Base-by-base conservation (phyloP, 2,113 vertebrate genomes). In the Leuciscus idus region DNA sequence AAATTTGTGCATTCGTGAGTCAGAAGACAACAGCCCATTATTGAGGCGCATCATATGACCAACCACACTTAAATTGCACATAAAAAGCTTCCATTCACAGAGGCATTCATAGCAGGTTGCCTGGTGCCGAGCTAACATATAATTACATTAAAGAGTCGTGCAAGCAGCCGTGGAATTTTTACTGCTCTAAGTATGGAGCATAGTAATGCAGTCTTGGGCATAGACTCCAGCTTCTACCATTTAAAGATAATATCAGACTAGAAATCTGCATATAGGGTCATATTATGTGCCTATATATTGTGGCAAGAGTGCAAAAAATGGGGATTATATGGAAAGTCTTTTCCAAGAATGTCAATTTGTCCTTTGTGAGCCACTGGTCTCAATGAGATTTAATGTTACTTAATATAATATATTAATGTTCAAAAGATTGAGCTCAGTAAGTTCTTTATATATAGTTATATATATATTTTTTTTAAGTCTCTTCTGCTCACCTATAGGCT, bases 141-240 rank as follows among this genome's bases (percentile, higher is more conserved):
- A 86, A 79, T 70, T 28, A 84, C 70, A 72, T 73, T 85, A 75
- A 77, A 86, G 48, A 70, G 72, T 61, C 26, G 68, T 86, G 43
- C 57, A 68, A 68, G 78, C 78, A 79, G 83, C 85, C 77, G 33
- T 75, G 89, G 87, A 89, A 87, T 85, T 80, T 86, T 87, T 81
- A 88, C 52, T 39, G 83, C 62, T 84, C 46, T 46, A 62, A 75
- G 33, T 33, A 33, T 33, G 33, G 33, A 33, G 33, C 33, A 33
- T 33, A 33, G 33, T 33, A 33, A 33, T 33, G 33, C 33, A 33
- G 72, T 48, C 82, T 85, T 76, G 23, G 39, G 39, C 66, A 83
- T 76, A 81, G 21, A 55, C 75, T 84, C 64, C 28, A 70, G 39
- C 84, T 46, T 77, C 62, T 48, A 81, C 68, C 73, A 55, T 78